Evolutionary conservation across 2,797 vertebrate species (phyloP), one percentile per base, ranked within the genome.

Genomic region (Centroberyx gerrardi): DNA sequence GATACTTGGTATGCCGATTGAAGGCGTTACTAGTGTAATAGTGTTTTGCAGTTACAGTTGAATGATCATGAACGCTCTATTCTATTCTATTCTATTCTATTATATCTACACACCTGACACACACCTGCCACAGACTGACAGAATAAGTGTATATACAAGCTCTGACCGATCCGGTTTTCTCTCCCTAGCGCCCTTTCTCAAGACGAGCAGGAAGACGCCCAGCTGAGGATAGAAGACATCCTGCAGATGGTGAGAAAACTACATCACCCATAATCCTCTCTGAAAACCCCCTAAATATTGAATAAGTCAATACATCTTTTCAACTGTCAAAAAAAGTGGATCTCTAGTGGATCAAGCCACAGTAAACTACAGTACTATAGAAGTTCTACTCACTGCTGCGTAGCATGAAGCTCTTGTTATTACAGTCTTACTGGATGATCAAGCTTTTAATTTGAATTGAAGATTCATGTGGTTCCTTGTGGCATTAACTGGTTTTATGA

Each of bases 121-220:
- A 38, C 36, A 38, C 36, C 36, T 38, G 36, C 36, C 3, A 59
- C 56, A 15, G 29, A 46, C 44, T 31, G 3, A 12, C 28, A 49
- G 42, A 48, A 46, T 46, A 13, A 49, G 15, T 8, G 8, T n/a
- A 49, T 3, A 49, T 5, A 7, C 3, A 6, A 48, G 5, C 14
- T 48, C 7, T 17, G 17, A 49, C 17, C 5, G 3, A 46, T 46
- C 38, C 5, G 5, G 13, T 72, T 59, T 22, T 54, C 27, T 63
- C n/a, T 74, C 2, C 77, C 54, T 85, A 99, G 98, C 86, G 96
- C 95, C 65, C 96, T 99, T 92, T 98, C 98, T 90, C 97, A 97
- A 82, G 97, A 99, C 48, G 98, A 99, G 78, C 97, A 96, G 87
- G 98, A 99, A 6, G 98, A 99, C 59, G 93, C 93, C 42, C 97